Evolutionary conservation across 64 coral and sea anemone genomes (phyloP), one percentile per base, ranked within the genome.

Genomic region (Astreopora myriophthalma): DNA sequence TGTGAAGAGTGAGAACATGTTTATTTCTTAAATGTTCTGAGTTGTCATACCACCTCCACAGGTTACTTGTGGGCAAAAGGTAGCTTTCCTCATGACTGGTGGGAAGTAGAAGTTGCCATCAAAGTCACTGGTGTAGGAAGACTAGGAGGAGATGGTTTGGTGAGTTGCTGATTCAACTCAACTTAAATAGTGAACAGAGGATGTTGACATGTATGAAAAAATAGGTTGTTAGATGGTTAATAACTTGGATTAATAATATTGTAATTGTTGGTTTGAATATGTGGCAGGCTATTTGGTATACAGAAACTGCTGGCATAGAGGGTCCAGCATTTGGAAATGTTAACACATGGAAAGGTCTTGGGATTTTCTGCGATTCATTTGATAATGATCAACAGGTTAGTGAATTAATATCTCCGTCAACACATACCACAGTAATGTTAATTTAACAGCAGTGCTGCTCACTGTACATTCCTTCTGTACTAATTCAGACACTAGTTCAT

Each of bases 381-480:
- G 97, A 99, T 74, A 99, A 99, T 91, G 97, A 99, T 99, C 94
- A 94, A 24, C 93, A 99, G 90, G 94, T 93, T 84, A 37, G 30
- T 24, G 8, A 17, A 66, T 38, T 17, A 26, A 3, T 31, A 8
- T 44, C 40, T 44, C 11, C n/a, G n/a, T n/a, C n/a, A n/a, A n/a
- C 11, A 44, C 40, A 44, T 5, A 44, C 40, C 40, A 8, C 3
- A 44, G 40, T 44, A 11, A 44, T 44, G 6, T 44, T 8, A 1
- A 8, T 11, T 44, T n/a, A n/a, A n/a, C n/a, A n/a, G n/a, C n/a
- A n/a, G n/a, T n/a, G n/a, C n/a, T n/a, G n/a, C n/a, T n/a, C n/a
- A n/a, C n/a, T n/a, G n/a, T n/a, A n/a, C n/a, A n/a, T n/a, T n/a
- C n/a, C n/a, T n/a, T n/a, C n/a, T n/a, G n/a, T n/a, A n/a, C n/a